phyloP scores from a whole-genome alignment of 2,797 vertebrate genomes.

The Mionectes olivaceus region DNA sequence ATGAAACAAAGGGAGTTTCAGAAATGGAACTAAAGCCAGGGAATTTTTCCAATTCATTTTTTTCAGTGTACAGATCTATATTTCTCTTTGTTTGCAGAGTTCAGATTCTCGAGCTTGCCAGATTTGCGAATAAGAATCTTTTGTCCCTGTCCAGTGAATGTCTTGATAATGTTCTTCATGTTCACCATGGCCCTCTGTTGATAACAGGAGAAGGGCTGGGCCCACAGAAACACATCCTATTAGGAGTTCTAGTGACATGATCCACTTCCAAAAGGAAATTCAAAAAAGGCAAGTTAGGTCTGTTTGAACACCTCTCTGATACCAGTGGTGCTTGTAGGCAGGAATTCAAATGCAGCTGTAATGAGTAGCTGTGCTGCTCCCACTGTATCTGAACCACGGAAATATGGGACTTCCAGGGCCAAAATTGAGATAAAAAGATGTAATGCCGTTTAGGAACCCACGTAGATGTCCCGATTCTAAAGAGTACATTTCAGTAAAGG shows the following conservation, averaged over 20 bases:
- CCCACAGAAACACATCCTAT: not conserved
- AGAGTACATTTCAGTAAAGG: not conserved
- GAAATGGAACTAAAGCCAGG: not conserved
- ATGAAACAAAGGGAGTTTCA: conserved; percentile 51
- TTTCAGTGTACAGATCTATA: conserved; percentile 37
- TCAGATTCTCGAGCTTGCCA: not conserved
- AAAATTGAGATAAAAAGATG: not conserved
- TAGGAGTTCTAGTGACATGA: not conserved
- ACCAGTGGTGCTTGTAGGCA: not conserved
- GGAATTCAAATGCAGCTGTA: not conserved
- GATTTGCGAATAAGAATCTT: conserved; percentile 5
- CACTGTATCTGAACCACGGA: not conserved
- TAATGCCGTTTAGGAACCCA: not conserved
- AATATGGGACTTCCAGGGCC: not conserved
- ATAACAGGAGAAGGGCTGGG: not conserved
- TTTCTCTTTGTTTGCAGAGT: conserved; percentile 30
- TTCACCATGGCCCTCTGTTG: not conserved
- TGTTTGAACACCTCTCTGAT: not conserved
- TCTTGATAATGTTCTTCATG: not conserved
- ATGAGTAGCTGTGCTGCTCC: not conserved
- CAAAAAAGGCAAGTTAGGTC: not conserved
- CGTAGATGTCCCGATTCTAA: not conserved
- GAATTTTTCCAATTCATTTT: not conserved
- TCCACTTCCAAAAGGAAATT: not conserved
- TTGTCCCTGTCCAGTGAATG: conserved; percentile 4